Evolutionary conservation across 2,888 invertebrate genomes (phyloP).

Genomic region (Lasioglossum oenotherae): DNA sequence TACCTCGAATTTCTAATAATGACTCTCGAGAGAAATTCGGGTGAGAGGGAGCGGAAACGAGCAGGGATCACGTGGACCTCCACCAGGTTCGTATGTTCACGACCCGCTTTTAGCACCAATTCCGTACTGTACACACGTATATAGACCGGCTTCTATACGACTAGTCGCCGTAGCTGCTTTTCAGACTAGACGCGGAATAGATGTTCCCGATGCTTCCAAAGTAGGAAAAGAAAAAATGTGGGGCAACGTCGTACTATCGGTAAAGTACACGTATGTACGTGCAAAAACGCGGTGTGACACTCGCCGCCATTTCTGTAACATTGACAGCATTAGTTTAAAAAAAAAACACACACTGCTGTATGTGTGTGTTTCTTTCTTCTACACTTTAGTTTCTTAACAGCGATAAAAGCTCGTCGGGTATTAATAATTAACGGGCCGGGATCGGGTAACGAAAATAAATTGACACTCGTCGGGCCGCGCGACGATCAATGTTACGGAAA

Average conservation of each 20-base stretch:
- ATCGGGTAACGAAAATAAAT: not conserved
- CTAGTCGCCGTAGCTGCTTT: constrained; percentile 66
- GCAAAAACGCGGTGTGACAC: constrained; percentile 3
- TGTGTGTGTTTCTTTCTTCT: not conserved
- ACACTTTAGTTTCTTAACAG: not conserved
- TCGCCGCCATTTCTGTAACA: constrained; percentile 21
- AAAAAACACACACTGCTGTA: too few species aligned
- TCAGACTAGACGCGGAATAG: constrained; percentile 63
- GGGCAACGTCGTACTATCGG: constrained; percentile 55
- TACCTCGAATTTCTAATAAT: constrained; percentile 53
- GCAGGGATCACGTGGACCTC: constrained; percentile 64
- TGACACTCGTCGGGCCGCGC: not conserved
- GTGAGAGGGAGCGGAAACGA: constrained; percentile 58
- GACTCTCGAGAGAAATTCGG: constrained; percentile 52
- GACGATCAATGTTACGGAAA: constrained; percentile 7
- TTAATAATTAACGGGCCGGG: not conserved
- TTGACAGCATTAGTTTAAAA: not conserved
- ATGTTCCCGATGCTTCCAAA: constrained; percentile 64
- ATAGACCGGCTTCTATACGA: constrained; percentile 59
- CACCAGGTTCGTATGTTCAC: constrained; percentile 71
- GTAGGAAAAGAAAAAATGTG: constrained; percentile 58
- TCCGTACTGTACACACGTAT: constrained; percentile 58
- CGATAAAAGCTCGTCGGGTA: not conserved
- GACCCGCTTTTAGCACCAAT: constrained; percentile 72
- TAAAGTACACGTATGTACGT: constrained; percentile 44